Evolutionary conservation across 2,888 invertebrate species (phyloP).

Genomic region (Lithophane semibrunnea): DNA sequence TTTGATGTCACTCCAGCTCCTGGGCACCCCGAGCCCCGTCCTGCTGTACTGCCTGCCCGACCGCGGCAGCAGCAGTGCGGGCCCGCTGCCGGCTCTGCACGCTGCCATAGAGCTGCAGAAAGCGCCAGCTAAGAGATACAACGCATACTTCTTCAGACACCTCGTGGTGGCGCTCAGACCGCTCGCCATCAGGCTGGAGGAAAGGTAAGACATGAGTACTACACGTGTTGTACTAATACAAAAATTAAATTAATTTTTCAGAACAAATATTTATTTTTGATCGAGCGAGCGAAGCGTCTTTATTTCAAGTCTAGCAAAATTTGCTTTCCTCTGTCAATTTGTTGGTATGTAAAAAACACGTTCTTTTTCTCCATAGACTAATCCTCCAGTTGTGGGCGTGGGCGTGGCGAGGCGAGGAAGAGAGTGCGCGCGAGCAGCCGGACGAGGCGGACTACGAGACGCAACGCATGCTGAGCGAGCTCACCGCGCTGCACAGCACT

Average conservation of each 20-base stretch:
- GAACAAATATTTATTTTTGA: neutral
- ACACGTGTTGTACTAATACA: neutral
- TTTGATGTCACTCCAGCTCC: constrained; percentile 90
- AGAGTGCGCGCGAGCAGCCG: constrained; percentile 92
- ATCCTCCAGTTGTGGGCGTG: constrained; percentile 86
- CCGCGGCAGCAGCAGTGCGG: constrained; percentile 77
- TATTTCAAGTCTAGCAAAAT: no score
- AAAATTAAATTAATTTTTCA: neutral
- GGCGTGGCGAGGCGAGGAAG: constrained; percentile 91
- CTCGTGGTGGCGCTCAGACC: constrained; percentile 95
- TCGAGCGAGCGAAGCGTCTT: no score
- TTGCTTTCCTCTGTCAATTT: no score
- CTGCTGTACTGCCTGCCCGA: constrained; percentile 93
- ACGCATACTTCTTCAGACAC: constrained; percentile 97
- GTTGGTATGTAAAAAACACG: no score
- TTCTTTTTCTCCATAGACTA: constrained; percentile 68
- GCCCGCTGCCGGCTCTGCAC: constrained; percentile 93
- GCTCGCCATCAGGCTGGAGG: constrained; percentile 96
- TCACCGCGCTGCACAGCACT: constrained; percentile 94
- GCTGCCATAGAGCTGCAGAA: constrained; percentile 94
- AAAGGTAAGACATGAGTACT: constrained; percentile 84
- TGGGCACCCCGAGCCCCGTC: constrained; percentile 96
- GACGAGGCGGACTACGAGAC: constrained; percentile 96
- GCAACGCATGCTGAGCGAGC: constrained; percentile 94
- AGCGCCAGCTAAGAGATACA: constrained; percentile 92